Evolutionary conservation across 2,113 vertebrate genomes (phyloP).

Genomic region (Lampris incognitus): DNA sequence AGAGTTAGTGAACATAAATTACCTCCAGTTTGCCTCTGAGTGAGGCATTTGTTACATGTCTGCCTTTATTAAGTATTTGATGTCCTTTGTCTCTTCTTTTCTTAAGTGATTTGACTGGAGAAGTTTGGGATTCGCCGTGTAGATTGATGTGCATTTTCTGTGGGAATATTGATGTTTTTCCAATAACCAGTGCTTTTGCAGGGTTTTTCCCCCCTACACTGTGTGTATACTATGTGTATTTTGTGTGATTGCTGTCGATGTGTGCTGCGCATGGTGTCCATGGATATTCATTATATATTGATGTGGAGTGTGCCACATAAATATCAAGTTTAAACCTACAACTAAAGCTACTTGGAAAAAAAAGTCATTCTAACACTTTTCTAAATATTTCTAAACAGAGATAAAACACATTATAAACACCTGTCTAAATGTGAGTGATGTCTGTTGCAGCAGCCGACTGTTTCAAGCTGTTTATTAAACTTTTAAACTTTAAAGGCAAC

Average conservation of each 20-base stretch:
- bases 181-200: conserved; percentile 32
- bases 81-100: conserved; percentile 8
- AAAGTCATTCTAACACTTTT: conserved; percentile 72
- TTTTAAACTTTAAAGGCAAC: conserved; percentile 99
- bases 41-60: conserved; percentile 29
- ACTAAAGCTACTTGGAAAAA: conserved; percentile 63
- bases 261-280: conserved; percentile 42
- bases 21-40: conserved; percentile 35
- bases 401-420: conserved; percentile 81
- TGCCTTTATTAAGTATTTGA: conserved; percentile 36
- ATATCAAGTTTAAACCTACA: conserved; percentile 48
- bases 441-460: conserved; percentile 82
- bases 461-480: conserved; percentile 99
- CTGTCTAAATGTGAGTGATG: conserved; percentile 82
- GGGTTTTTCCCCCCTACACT: conserved; percentile 22
- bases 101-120: conserved; percentile 30
- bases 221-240: conserved; percentile 10
- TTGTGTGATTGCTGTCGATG: conserved; percentile 20
- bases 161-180: conserved; percentile 27
- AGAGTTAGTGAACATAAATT: conserved; percentile 54
- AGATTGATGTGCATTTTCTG: conserved; percentile 28
- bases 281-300: conserved; percentile 34
- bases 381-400: conserved; percentile 79
- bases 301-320: conserved; percentile 63
- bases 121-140: conserved; percentile 13